Evolutionary conservation across 2,113 vertebrate species (phyloP), one percentile per base, ranked within the genome.

Genomic region (Alces alces): DNA sequence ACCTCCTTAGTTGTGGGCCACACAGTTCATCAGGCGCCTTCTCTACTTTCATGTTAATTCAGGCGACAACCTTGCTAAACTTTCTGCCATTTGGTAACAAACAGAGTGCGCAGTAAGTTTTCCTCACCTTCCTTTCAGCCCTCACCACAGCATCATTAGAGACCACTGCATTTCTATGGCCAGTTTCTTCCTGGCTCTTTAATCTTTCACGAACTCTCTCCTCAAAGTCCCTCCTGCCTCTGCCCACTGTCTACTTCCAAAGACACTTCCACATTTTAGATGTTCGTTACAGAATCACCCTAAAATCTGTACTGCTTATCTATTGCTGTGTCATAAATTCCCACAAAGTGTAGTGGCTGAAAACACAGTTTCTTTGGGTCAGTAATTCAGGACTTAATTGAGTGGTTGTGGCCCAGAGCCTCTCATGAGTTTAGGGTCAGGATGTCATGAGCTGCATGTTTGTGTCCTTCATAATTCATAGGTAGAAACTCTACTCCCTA

Each of bases 331-430:
- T 43, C 52, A 86, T 45, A 92, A 92, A 88, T 70, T 55, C 70
- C 9, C 66, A 36, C 78, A 23, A 66, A 89, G 45, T 79, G 10
- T 1, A n/a, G 30, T 43, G 25, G 17, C 30, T 58, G 15, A 79
- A 91, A 91, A 87, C 30, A 87, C 25, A 47, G 57, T 47, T 85
- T 61, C 66, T 61, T 36, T 57, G 58, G 66, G 54, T 85, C 84
- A n/a, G 60, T 23, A 94, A 64, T 70, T 50, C 13, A n/a, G 43
- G 58, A 60, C 43, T 60, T 54, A 58, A 58, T 1, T 27, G 47
- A 73, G 13, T 30, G 12, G 9, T 17, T 61, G n/a, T 47, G 19
- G 25, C 55, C 86, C 61, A 16, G 13, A 11, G 47, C 61, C 33
- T 90, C 80, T 47, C 36, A 6, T 39, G 61, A 61, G 17, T 47